Conservation (phyloP, 2,888 invertebrate species). For the Tipula lateralis region DNA sequence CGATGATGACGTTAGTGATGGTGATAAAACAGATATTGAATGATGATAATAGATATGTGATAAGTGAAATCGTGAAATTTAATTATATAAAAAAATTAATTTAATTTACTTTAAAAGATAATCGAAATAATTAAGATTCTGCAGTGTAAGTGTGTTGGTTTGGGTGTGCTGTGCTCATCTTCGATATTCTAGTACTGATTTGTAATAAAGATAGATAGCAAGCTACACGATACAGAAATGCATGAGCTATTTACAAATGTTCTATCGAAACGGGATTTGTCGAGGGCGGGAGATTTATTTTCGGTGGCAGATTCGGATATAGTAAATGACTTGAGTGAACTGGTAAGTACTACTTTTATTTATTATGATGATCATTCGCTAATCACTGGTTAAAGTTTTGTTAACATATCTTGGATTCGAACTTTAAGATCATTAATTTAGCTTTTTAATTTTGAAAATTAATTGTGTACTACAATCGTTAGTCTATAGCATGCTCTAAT, state of each 20-base stretch:
- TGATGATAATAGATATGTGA: background rate
- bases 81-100: background rate
- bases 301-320: slow-evolving; percentile 81
- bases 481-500: too few species aligned
- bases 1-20: background rate
- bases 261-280: slow-evolving; percentile 81
- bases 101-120: background rate
- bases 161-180: background rate
- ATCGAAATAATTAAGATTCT: background rate
- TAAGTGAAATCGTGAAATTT: background rate
- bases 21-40: background rate
- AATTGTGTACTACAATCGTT: too few species aligned
- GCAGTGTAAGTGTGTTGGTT: background rate
- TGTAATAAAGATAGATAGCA: background rate
- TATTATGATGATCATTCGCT: background rate
- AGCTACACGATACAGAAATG: slow-evolving; percentile 55
- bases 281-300: slow-evolving; percentile 86
- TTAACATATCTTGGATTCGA: too few species aligned
- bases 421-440: too few species aligned
- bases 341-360: slow-evolving; percentile 54
- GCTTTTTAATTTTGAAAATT: too few species aligned
- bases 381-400: too few species aligned
- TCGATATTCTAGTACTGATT: background rate
- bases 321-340: slow-evolving; percentile 76
- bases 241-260: slow-evolving; percentile 89